Evolutionary conservation across 1,140 invertebrate genomes (phyloP), one percentile per base, ranked within the genome.

Genomic region (Helicoverpa armigera): DNA sequence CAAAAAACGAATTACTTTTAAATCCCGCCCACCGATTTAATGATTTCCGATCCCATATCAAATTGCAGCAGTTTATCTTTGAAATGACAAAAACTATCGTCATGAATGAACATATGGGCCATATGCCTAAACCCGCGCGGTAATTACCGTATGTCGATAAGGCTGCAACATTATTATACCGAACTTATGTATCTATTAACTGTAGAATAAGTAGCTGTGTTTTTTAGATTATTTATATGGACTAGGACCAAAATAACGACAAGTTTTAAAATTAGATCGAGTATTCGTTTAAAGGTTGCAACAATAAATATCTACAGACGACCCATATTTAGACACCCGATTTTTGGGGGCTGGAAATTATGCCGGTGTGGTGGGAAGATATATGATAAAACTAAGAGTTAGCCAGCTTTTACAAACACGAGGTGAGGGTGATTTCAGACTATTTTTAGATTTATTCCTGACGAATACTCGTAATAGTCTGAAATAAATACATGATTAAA

Each of bases 111-210:
- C 10, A 58, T 18, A 12, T 12, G 16, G 43, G 10, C 35, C 63
- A 67, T 67, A 16, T 67, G 63, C 16, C 31, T 16, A 16, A 50
- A 18, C 63, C 63, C 35, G 35, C 63, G 18, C 63, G 23, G 43
- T 50, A 67, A 67, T 67, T 67, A 50, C 43, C 63, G 10, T 67
- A 50, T 43, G 16, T 67, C 43, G 63, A 67, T 67, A 67, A 50
- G 63, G 35, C 35, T 18, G 16, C 23, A 5, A 60, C 31, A 11
- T 50, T 50, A 67, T 67, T 67, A 67, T 50, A 43, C 63, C 48
- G 43, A 3, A 50, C 43, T 18, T 18, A n/a, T n/a, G n/a, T n/a
- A 67, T 23, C 35, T 43, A 16, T 48, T 43, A 13, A 31, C 35
- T 14, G 31, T 31, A 35, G 31, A 31, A 35, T 35, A n/a, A n/a